Evolutionary conservation across 2,888 invertebrate genomes (phyloP), one percentile per base, ranked within the genome.

Genomic region (Tipula confusa): DNA sequence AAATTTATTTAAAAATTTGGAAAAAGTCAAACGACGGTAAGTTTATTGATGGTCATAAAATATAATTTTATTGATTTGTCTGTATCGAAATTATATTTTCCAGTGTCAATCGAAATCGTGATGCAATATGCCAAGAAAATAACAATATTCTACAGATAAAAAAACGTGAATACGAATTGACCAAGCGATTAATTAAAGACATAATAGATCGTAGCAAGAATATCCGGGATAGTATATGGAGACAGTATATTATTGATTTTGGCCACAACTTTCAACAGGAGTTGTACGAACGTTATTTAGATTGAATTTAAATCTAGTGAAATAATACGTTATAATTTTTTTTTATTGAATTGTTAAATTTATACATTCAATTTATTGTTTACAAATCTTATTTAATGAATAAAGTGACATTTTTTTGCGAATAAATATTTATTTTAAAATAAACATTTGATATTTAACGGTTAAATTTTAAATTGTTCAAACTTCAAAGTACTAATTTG

Each of bases 311-410:
- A n/a, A n/a, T n/a, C n/a, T n/a, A n/a, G n/a, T n/a, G n/a, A n/a
- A n/a, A n/a, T n/a, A n/a, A n/a, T n/a, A n/a, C n/a, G n/a, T n/a
- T n/a, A n/a, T n/a, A n/a, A n/a, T n/a, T n/a, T n/a, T n/a, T 11
- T 43, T 82, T 83, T 33, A 31, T 80, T 36, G 29, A 83, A 79
- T 64, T 64, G 24, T 38, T n/a, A n/a, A n/a, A n/a, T n/a, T n/a
- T n/a, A n/a, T n/a, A n/a, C n/a, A n/a, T n/a, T n/a, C n/a, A n/a
- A n/a, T 24, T 24, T 24, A 24, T 24, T 24, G 9, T 64, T 64
- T 64, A 64, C 64, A 64, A 9, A 24, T 64, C 9, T n/a, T 64
- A 64, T 64, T 64, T 24, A 64, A 24, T 64, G 11, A 64, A 64
- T n/a, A n/a, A n/a, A n/a, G n/a, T n/a, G n/a, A n/a, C n/a, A n/a